phyloP scores from a whole-genome alignment of 2,888 invertebrate species.

The Slavum lentiscoides region DNA sequence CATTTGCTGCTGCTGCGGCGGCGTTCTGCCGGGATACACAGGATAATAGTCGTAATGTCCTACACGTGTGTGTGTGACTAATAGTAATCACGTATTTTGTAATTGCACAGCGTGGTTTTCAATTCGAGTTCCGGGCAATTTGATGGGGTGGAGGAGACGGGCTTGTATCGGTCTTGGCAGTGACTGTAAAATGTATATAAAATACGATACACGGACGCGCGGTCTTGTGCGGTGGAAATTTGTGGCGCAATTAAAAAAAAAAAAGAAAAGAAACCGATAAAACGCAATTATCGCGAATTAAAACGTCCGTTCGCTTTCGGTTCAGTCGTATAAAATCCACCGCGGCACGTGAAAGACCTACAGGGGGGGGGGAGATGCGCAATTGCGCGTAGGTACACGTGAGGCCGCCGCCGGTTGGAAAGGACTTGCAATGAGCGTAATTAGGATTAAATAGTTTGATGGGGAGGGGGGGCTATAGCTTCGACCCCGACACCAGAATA shows the following conservation, averaged over 20 bases:
- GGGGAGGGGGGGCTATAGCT: too few relatives aligned
- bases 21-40: too few relatives aligned
- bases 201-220: neutral
- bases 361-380: too few relatives aligned
- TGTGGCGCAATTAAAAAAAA: neutral
- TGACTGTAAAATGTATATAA: neutral
- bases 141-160: too few relatives aligned
- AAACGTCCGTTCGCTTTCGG: constrained; percentile 39
- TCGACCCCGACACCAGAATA: too few relatives aligned
- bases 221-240: neutral
- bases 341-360: neutral
- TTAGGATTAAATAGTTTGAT: too few relatives aligned
- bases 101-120: neutral
- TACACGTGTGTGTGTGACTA: neutral
- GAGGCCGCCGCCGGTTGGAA: too few relatives aligned
- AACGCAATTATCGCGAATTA: constrained; percentile 36
- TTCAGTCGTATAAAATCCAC: constrained; percentile 18
- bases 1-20: too few relatives aligned
- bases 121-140: neutral
- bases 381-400: too few relatives aligned
- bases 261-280: constrained; percentile 46
- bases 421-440: too few relatives aligned
- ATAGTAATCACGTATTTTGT: neutral
- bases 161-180: too few relatives aligned
- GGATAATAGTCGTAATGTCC: neutral